Evolutionary conservation across 1,140 invertebrate species (phyloP).

Genomic region (Drosophila pseudoobscura): DNA sequence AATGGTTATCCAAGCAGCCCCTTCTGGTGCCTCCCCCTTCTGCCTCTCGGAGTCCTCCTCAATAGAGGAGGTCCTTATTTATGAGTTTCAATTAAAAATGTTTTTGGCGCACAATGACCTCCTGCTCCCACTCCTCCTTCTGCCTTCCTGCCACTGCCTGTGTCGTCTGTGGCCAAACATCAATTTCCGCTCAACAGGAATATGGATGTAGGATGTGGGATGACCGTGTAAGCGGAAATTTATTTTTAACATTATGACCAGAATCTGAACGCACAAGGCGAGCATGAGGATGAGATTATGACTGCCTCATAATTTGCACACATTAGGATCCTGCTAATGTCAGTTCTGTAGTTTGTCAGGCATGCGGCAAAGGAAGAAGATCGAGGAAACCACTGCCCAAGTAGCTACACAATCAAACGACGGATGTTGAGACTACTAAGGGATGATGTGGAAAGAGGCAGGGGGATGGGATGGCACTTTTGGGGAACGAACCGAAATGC

Average conservation of each 20-base stretch:
- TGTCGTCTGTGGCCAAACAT: constrained; percentile 20
- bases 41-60: background rate
- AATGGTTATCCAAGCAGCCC: constrained; percentile 5
- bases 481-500: background rate
- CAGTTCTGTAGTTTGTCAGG: constrained; percentile 67
- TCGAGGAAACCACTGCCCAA: background rate
- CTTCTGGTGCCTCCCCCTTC: background rate
- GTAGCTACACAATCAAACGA: background rate
- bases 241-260: constrained; percentile 76
- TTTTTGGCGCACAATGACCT: constrained; percentile 41
- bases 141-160: background rate
- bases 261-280: constrained; percentile 4
- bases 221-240: constrained; percentile 61
- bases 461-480: too few relatives aligned
- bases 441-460: constrained; percentile 3
- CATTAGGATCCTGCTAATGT: constrained; percentile 69
- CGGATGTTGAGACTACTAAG: constrained; percentile 40
- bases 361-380: constrained; percentile 15
- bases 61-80: constrained; percentile 56
- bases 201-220: background rate
- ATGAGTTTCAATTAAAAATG: constrained; percentile 81
- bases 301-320: constrained; percentile 60
- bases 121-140: constrained; percentile 1
- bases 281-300: background rate
- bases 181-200: constrained; percentile 38